Conservation (phyloP, 2,113 vertebrate genomes). For the Crotalus viridis region DNA sequence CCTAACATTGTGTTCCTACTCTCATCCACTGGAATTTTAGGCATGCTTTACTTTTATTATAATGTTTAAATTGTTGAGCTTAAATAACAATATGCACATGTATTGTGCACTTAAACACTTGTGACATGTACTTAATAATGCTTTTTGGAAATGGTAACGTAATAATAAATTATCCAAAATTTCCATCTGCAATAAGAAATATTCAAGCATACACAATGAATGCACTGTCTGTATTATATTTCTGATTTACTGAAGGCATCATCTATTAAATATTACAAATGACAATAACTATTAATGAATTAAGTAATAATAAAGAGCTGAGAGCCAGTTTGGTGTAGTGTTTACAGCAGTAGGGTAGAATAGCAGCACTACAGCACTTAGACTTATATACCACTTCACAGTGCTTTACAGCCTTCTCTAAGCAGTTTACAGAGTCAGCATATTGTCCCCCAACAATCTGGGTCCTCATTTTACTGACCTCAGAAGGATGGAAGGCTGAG, state of each 20-base stretch:
- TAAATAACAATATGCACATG: neutral
- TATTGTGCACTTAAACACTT: neutral
- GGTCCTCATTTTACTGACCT: neutral
- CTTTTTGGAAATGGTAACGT: neutral
- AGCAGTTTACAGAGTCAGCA: neutral
- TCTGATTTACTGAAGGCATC: conserved; percentile 53
- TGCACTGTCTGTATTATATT: conserved; percentile 45
- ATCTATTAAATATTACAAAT: conserved; percentile 56
- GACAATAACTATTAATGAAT: conserved; percentile 54
- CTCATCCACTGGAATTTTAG: neutral
- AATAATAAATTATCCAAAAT: neutral
- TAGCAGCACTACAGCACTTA: neutral
- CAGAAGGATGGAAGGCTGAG: neutral
- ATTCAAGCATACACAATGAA: conserved; percentile 35
- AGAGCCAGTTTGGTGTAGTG: neutral
- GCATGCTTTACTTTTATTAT: neutral
- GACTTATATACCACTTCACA: neutral
- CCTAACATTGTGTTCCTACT: neutral
- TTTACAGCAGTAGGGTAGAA: neutral
- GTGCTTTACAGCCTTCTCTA: neutral
- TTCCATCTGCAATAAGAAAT: neutral
- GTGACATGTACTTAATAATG: neutral
- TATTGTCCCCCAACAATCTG: neutral
- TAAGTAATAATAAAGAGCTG: conserved; percentile 61
- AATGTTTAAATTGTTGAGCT: neutral